Conservation (phyloP, 1,140 invertebrate genomes). For the Eumeta japonica region DNA sequence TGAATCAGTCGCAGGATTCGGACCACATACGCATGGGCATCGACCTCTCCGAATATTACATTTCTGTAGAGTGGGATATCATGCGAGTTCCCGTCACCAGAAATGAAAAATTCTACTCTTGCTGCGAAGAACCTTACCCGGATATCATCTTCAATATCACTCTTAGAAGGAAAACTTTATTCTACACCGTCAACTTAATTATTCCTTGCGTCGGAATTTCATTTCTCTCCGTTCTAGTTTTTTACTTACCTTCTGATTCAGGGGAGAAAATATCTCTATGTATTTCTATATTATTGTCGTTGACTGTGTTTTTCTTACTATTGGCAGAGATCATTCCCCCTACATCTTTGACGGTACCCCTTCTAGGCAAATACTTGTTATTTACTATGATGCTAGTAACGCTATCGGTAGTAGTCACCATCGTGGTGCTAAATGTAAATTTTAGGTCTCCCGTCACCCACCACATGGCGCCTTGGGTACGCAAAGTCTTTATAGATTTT, state of each 20-base stretch:
- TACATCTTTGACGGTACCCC: constrained; percentile 95
- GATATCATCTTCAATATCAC: constrained; percentile 99
- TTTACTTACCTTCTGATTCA: constrained; percentile 97
- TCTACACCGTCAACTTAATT: constrained; percentile 96
- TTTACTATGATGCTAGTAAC: constrained; percentile 99
- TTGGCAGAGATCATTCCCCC: constrained; percentile 98
- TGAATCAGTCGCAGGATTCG: constrained; percentile 76
- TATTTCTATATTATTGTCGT: constrained; percentile 96
- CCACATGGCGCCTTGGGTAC: constrained; percentile 88
- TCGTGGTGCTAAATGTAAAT: constrained; percentile 97
- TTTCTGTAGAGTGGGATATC: constrained; percentile 97
- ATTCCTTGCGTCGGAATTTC: constrained; percentile 96
- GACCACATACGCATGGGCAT: constrained; percentile 85
- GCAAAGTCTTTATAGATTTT: constrained; percentile 83
- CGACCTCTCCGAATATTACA: constrained; percentile 91
- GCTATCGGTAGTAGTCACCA: constrained; percentile 95
- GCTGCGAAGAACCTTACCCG: constrained; percentile 88
- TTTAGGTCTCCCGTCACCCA: constrained; percentile 98
- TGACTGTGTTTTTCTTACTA: constrained; percentile 98
- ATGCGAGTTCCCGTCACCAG: constrained; percentile 83
- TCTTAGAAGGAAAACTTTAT: constrained; percentile 91
- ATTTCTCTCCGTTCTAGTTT: constrained; percentile 96
- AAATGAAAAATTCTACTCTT: constrained; percentile 88
- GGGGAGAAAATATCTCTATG: constrained; percentile 97
- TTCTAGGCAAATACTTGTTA: constrained; percentile 96